phyloP scores from a whole-genome alignment of 2,888 invertebrate genomes.

The Aelia acuminata region DNA sequence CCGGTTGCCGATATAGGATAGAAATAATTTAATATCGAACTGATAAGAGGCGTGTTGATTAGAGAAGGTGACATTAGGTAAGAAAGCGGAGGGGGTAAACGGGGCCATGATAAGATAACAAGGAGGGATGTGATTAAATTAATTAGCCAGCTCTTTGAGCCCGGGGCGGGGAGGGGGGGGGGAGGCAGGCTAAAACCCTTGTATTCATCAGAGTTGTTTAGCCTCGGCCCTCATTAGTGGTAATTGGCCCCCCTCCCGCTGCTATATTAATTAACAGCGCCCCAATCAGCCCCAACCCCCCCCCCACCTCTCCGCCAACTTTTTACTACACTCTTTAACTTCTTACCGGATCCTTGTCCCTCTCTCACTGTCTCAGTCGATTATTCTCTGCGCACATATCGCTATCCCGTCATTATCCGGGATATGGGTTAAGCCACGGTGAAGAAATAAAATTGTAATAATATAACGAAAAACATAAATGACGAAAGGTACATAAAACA shows the following conservation, averaged over 20 bases:
- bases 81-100: conserved; percentile 41
- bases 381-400: background rate
- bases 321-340: conserved; percentile 56
- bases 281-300: conserved; percentile 57
- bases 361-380: background rate
- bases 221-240: conserved; percentile 57
- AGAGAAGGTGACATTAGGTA: conserved; percentile 36
- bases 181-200: conserved; percentile 55
- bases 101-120: conserved; percentile 59
- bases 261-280: conserved; percentile 62
- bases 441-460: no score
- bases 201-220: conserved; percentile 57
- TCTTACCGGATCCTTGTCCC: conserved; percentile 48
- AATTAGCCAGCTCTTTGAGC: conserved; percentile 41
- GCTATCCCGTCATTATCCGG: background rate
- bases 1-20: background rate
- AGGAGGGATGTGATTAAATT: conserved; percentile 59
- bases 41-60: conserved; percentile 33
- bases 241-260: conserved; percentile 65
- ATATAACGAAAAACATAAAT: no score
- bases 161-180: background rate
- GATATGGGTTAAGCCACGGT: no score
- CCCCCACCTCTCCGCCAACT: background rate
- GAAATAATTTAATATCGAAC: background rate
- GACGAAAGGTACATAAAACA: no score